These are phyloP conservation scores for Neria commutata DNA, from an alignment of 2,888 invertebrate genomes.

Conservation along the genomic window DNA sequence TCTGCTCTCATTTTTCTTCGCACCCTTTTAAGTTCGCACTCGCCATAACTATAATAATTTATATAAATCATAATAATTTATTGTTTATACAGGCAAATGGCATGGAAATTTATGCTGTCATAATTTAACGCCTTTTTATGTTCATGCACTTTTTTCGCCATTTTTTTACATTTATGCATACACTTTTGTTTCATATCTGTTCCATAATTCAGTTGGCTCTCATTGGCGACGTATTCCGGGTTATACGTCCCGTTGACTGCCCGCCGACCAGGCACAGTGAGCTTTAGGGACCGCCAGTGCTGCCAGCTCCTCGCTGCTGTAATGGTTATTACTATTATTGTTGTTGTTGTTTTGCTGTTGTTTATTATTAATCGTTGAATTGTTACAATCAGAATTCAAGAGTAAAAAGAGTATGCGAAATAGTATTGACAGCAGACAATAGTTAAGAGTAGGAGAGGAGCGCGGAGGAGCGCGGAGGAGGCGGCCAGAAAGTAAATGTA, in stretches of 20 bases:
- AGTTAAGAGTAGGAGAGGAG: too few species aligned
- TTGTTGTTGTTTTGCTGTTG: background rate
- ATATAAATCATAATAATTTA: constrained; percentile 42
- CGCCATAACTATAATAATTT: constrained; percentile 46
- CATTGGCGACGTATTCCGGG: too few species aligned
- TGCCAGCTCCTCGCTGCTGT: background rate
- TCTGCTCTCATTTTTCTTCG: too few species aligned
- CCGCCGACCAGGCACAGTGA: too few species aligned
- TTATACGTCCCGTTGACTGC: too few species aligned
- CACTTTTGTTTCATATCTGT: background rate
- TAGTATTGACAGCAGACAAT: background rate
- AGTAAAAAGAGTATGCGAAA: background rate
- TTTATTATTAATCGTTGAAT: constrained; percentile 3
- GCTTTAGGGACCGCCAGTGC: background rate
- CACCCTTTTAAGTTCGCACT: too few species aligned
- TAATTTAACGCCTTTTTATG: background rate
- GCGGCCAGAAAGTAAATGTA: background rate
- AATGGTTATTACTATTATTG: background rate
- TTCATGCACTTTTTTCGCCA: background rate
- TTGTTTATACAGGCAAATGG: constrained; percentile 30
- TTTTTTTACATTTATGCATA: background rate
- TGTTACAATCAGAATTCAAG: background rate
- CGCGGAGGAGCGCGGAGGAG: too few species aligned
- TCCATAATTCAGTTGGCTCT: too few species aligned
- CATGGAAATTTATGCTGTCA: constrained; percentile 6